Evolutionary conservation across 2,113 vertebrate species (phyloP).

Genomic region (Rhabdomys dilectus): DNA sequence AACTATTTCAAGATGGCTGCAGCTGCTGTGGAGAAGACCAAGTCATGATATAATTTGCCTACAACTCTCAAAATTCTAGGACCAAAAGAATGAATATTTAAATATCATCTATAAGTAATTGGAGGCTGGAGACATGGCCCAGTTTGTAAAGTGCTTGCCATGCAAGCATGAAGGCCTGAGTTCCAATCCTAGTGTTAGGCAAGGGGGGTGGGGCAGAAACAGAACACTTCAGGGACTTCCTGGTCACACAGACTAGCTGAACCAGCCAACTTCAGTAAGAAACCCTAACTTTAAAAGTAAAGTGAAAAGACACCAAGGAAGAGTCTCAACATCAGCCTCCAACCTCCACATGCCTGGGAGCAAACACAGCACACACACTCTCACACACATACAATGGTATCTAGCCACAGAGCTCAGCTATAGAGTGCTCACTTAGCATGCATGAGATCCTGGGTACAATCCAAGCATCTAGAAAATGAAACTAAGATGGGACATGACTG

Average conservation of each 20-base stretch:
- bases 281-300: background rate
- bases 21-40: background rate
- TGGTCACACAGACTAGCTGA: no score
- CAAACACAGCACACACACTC: background rate
- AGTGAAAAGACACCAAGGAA: background rate
- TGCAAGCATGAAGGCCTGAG: background rate
- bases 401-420: background rate
- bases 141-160: background rate
- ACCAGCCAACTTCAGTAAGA: background rate
- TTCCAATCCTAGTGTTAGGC: background rate
- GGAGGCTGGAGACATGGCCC: background rate
- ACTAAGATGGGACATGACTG: background rate
- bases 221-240: background rate
- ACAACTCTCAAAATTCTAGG: background rate
- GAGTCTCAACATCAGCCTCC: background rate
- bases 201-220: background rate
- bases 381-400: no score
- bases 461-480: background rate
- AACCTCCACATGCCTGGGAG: background rate
- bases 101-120: background rate
- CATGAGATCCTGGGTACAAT: background rate
- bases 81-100: background rate
- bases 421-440: background rate
- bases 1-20: conserved; percentile 10
- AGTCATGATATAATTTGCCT: background rate